phyloP scores from a whole-genome alignment of 2,113 vertebrate species.

The Pachycephala philippinensis region DNA sequence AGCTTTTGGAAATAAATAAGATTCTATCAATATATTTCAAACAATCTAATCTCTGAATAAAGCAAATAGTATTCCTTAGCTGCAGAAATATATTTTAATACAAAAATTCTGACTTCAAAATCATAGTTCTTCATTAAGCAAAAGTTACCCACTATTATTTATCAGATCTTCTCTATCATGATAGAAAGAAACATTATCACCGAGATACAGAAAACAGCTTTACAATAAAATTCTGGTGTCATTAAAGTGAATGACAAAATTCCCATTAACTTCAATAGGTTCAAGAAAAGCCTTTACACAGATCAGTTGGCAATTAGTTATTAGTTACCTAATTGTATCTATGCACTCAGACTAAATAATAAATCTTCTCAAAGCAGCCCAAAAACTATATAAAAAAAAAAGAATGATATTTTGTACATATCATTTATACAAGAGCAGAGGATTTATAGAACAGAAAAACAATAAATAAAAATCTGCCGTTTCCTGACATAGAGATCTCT shows the following conservation, averaged over 20 bases:
- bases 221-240: neutral
- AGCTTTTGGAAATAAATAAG: neutral
- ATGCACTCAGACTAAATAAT: neutral
- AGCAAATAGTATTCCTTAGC: neutral
- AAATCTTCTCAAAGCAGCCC: neutral
- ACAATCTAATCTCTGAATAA: neutral
- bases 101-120: neutral
- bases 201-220: neutral
- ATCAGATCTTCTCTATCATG: neutral
- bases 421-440: neutral
- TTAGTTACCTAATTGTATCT: neutral
- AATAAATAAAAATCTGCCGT: neutral
- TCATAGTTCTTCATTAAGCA: neutral
- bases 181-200: neutral
- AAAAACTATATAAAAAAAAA: neutral
- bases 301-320: neutral
- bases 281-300: neutral
- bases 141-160: neutral
- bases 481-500: neutral
- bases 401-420: rapidly evolving
- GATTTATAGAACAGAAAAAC: neutral
- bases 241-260: neutral
- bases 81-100: neutral
- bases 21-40: neutral
- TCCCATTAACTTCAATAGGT: neutral